A percentile compares a stretch with the other conserved stretches of the same genome.
Conservation (phyloP, 2,797 vertebrate species). For the Argya squamiceps region DNA sequence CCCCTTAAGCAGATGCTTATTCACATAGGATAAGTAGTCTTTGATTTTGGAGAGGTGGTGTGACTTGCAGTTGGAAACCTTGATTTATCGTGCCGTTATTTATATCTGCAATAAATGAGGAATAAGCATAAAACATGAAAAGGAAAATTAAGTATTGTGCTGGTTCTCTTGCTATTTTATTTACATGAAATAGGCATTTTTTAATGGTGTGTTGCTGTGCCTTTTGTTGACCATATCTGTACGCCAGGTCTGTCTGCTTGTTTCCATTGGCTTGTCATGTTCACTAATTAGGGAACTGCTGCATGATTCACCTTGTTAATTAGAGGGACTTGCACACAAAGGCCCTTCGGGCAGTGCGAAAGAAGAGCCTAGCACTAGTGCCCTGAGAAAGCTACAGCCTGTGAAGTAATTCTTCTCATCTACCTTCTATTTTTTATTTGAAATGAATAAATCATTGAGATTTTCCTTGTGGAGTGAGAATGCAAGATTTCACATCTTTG, state of each 20-base stretch:
- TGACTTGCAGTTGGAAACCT: constrained; percentile 26
- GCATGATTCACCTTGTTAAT: constrained; percentile 99
- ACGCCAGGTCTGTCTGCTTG: constrained; percentile 86
- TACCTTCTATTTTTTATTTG: constrained; percentile 97
- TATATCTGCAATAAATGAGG: constrained; percentile 45
- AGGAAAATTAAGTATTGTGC: constrained; percentile 35
- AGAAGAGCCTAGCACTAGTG: constrained; percentile 89
- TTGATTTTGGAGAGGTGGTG: constrained; percentile 44
- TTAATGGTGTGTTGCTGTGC: constrained; percentile 41
- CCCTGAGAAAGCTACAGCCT: constrained; percentile 90
- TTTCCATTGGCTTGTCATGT: constrained; percentile 98
- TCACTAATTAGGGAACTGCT: constrained; percentile 98
- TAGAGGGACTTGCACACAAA: constrained; percentile 97
- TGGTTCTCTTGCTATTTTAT: constrained; percentile 49
- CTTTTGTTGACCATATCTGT: constrained; percentile 86
- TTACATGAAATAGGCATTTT: constrained; percentile 60
- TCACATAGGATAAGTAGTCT: constrained; percentile 6
- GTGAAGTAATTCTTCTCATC: constrained; percentile 98
- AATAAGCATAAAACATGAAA: constrained; percentile 47
- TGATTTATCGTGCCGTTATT: constrained; percentile 46
- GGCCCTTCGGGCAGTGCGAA: constrained; percentile 83
- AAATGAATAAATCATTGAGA: constrained; percentile 99
- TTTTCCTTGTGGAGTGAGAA: constrained; percentile 92
- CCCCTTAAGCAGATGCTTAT: constrained; percentile 48
- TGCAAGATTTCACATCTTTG: constrained; percentile 93